A percentile compares a stretch with the other conserved stretches of the same genome.
Evolutionary conservation across 1,140 invertebrate species (phyloP).

Genomic region (Asbolus verrucosus): DNA sequence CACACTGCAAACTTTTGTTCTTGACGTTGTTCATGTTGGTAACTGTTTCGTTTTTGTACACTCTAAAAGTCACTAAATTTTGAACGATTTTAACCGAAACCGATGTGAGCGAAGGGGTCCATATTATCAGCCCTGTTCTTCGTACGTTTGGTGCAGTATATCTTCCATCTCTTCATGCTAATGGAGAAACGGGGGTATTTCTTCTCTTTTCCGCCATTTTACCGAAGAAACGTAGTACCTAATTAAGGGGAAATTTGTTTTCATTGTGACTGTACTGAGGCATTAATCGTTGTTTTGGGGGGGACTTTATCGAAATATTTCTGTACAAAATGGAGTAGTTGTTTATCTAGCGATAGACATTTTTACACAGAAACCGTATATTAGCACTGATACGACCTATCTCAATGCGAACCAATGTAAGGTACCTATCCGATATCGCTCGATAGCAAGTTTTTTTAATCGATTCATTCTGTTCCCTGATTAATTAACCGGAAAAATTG

Average conservation of each 20-base stretch:
- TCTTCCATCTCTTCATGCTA: conserved; percentile 64
- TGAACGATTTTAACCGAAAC: conserved; percentile 49
- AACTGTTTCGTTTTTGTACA: conserved; percentile 8
- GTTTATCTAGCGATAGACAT: conserved; percentile 21
- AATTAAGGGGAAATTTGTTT: conserved; percentile 7
- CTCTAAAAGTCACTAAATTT: conserved; percentile 3
- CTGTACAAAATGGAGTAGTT: conserved; percentile 22
- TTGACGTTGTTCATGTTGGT: conserved; percentile 15
- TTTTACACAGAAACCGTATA: conserved; percentile 22
- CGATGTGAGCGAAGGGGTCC: conserved; percentile 52
- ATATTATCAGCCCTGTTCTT: conserved; percentile 61
- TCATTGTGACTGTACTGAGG: conserved; percentile 9
- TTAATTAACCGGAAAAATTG: conserved; percentile 11
- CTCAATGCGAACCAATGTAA: conserved; percentile 14
- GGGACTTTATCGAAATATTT: conserved; percentile 30
- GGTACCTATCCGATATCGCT: neutral
- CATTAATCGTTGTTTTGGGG: conserved; percentile 4
- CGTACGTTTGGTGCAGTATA: conserved; percentile 62
- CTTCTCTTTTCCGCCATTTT: conserved; percentile 54
- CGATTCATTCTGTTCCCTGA: neutral
- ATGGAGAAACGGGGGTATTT: conserved; percentile 12
- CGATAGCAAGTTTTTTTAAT: conserved; percentile 13
- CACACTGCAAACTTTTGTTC: conserved; percentile 28
- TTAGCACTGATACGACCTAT: conserved; percentile 38
- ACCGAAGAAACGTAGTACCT: conserved; percentile 22